Conservation (phyloP, 64 coral and sea anemone species). For the Acropora tenuis region DNA sequence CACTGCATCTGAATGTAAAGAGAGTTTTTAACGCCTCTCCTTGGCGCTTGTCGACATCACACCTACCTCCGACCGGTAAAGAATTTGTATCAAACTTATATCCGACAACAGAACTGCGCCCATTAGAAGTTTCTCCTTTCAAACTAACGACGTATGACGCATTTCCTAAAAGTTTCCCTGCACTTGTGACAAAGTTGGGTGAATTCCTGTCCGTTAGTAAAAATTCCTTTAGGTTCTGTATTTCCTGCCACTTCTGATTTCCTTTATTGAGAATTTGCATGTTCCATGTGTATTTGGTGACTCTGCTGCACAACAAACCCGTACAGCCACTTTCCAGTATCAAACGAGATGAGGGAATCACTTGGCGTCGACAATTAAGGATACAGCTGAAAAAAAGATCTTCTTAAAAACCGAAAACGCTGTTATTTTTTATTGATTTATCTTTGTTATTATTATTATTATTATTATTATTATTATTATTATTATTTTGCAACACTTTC, state of each 20-base stretch:
- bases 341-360: conserved; percentile 67
- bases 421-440: too few relatives aligned
- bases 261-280: conserved; percentile 28
- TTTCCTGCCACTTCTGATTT: conserved; percentile 30
- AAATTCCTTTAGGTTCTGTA: conserved; percentile 35
- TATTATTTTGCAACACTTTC: too few relatives aligned
- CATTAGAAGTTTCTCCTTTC: conserved; percentile 35
- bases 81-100: conserved; percentile 77
- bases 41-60: conserved; percentile 40
- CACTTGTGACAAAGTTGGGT: conserved; percentile 67
- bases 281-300: conserved; percentile 60
- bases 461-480: too few relatives aligned
- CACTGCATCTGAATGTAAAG: conserved; percentile 63
- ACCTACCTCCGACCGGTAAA: conserved; percentile 61
- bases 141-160: conserved; percentile 57
- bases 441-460: too few relatives aligned
- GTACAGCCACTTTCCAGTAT: conserved; percentile 71
- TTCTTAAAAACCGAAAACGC: too few relatives aligned
- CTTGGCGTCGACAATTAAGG: conserved; percentile 67
- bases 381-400: conserved; percentile 51
- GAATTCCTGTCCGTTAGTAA: conserved; percentile 76
- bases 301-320: conserved; percentile 59
- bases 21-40: conserved; percentile 71
- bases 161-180: conserved; percentile 66
- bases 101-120: conserved; percentile 38